Base-by-base conservation (phyloP, 2,113 vertebrate species). In the Labrus mixtus region DNA sequence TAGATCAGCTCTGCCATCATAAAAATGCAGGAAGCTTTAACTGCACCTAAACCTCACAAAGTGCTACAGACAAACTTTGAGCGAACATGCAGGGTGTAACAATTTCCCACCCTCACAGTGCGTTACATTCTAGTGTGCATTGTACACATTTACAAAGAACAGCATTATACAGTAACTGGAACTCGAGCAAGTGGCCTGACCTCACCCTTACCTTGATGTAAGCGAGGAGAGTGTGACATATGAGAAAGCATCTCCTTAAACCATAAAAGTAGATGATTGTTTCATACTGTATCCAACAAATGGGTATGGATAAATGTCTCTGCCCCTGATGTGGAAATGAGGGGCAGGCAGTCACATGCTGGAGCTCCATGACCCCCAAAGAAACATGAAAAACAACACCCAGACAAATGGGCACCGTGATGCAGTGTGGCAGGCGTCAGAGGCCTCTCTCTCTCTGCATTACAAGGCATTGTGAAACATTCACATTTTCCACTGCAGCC, bases 401-500 rank as follows among this genome's bases (percentile, higher is more conserved):
- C 36, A 80, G 79, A 81, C 67, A 63, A 88, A 88, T 76, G 72
- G 71, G 76, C 73, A 73, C 20, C 15, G 22, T 48, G 41, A 78
- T 59, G 59, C 70, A 78, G 65, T 73, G 45, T 78, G 82, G 83
- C 86, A 82, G 17, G 61, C 71, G 58, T 81, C 64, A 73, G 54
- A 78, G 60, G 55, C 25, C 66, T 72, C 50, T 57, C 66, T 72
- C 50, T 57, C 65, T 71, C 73, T 57, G 53, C 1, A 37, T 84
- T 67, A 83, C 68, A 61, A 72, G 68, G 57, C 19, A 68, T 64
- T 59, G 87, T 71, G 76, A 66, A 3, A 54, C 23, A 48, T 72
- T 88, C 78, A 86, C 66, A 77, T 84, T 90, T 90, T 92, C 86
- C 87, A 84, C 51, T 55, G 76, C 23, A 58, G 75, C 59, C 72